These are phyloP conservation scores for Phylloscopus collybita DNA, from an alignment of 2,797 vertebrate genomes.

Conservation along the genomic window DNA sequence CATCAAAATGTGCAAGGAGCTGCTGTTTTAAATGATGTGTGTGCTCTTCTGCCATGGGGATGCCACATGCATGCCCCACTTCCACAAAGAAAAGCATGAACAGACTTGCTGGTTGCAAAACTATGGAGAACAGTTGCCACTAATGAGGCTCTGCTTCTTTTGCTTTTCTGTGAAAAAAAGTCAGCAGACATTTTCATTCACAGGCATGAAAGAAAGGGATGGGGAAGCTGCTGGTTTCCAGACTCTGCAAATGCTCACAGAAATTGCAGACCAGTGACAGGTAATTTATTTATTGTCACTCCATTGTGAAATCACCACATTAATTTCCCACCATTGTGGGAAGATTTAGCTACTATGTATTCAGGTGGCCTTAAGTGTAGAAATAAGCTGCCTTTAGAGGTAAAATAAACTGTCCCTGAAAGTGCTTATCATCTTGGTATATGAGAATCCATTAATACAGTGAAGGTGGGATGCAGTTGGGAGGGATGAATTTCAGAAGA, in stretches of 20 bases:
- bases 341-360: background rate
- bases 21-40: background rate
- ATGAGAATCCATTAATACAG: background rate
- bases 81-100: background rate
- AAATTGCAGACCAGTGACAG: background rate
- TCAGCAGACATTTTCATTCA: background rate
- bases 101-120: background rate
- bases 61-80: background rate
- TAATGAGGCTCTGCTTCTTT: background rate
- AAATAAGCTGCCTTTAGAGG: background rate
- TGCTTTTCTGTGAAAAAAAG: background rate
- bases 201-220: background rate
- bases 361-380: background rate
- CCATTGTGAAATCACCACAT: background rate
- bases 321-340: background rate
- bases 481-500: background rate
- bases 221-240: background rate
- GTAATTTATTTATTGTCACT: constrained; percentile 22
- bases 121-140: background rate
- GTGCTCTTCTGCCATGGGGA: background rate
- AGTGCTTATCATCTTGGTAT: background rate
- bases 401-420: background rate
- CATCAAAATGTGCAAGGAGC: background rate
- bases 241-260: background rate
- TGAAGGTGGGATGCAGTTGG: background rate